Conservation (phyloP, 2,888 invertebrate genomes). For the Dinocampus coccinellae region DNA sequence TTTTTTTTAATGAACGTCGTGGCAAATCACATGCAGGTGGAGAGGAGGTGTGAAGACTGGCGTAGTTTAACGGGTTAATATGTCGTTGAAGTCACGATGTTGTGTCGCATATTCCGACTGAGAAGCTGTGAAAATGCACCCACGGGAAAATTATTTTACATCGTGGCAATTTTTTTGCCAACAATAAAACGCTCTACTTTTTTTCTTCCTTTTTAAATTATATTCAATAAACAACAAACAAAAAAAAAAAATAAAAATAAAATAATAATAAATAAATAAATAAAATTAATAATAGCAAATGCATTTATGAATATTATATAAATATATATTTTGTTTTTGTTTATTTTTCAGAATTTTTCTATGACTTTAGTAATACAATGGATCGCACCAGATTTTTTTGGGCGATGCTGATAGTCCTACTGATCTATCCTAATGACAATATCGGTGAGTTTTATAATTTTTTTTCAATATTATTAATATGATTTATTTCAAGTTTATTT, state of each 20-base stretch:
- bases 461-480: neutral
- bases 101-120: slow-evolving; percentile 23
- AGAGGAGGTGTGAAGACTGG: slow-evolving; percentile 14
- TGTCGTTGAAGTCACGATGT: slow-evolving; percentile 26
- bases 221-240: neutral
- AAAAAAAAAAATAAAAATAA: neutral
- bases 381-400: slow-evolving; percentile 61
- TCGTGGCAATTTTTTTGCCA: slow-evolving; percentile 20
- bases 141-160: slow-evolving; percentile 20
- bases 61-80: slow-evolving; percentile 32
- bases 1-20: neutral
- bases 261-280: neutral
- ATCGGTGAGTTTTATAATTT: slow-evolving; percentile 57
- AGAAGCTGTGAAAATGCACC: slow-evolving; percentile 14
- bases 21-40: slow-evolving; percentile 15
- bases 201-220: neutral
- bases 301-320: no score
- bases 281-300: no score
- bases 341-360: slow-evolving; percentile 56
- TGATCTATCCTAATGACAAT: slow-evolving; percentile 65
- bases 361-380: slow-evolving; percentile 65
- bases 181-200: slow-evolving; percentile 7
- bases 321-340: slow-evolving; percentile 1
- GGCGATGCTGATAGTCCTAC: slow-evolving; percentile 60
- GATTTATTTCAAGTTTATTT: neutral